Evolutionary conservation across 2,797 vertebrate genomes (phyloP), one percentile per base, ranked within the genome.

Genomic region (Enteromius treurensis): DNA sequence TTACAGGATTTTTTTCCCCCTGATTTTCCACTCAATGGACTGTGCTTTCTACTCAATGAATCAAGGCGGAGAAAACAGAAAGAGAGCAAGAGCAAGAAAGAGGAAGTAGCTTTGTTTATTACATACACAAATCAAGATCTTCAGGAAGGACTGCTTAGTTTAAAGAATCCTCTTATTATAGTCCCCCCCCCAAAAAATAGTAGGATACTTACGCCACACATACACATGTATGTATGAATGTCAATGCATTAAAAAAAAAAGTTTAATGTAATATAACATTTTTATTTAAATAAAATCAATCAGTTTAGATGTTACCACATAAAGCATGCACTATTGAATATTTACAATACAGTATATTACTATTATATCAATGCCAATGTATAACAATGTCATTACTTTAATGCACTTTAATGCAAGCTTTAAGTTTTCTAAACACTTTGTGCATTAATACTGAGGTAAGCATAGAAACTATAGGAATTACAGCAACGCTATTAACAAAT

Each of bases 11-110:
- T 85, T 85, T 84, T 77, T 15, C 69, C 65, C 79, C 84, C 67
- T 89, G 88, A 88, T 89, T 90, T 91, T 91, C 89, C 90, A 89
- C 84, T 91, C 87, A 86, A 88, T 89, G 85, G 84, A 86, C 84
- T 89, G 81, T 80, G 85, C 87, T 91, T 91, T 89, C 87, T 90
- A 87, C 84, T 89, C 85, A 92, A 88, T 88, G 87, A 87, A 87
- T 90, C 87, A 85, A 85, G 80, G 77, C 68, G 23, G 19, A 51
- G 49, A 79, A 86, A 49, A 77, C 49, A 15, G 65, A 69, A 69
- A 69, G 65, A 71, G n/a, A 80, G 47, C 49, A 40, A 62, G n/a
- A 26, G 29, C 73, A 34, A 26, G 69, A 51, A 51, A 55, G 42
- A 68, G 15, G 65, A 82, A 82, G 34, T 67, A 62, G 64, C 69